Evolutionary conservation across 2,888 invertebrate genomes (phyloP).

Genomic region (Erebia aethiops): DNA sequence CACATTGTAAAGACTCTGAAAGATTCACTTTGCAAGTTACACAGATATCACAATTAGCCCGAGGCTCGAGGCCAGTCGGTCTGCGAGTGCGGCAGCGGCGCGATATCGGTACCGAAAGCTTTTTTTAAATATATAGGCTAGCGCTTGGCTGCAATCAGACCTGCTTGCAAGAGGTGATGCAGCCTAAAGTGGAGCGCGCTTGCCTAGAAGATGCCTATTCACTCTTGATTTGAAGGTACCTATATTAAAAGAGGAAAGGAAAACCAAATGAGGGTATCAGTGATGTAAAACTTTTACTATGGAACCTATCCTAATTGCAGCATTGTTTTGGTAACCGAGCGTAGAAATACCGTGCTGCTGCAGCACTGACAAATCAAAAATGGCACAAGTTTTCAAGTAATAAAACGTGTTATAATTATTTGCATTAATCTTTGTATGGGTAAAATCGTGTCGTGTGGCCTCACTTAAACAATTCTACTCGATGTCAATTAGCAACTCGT

Average conservation of each 20-base stretch:
- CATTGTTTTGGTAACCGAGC: neutral
- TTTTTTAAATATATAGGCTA: no score
- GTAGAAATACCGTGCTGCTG: neutral
- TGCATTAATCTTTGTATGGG: neutral
- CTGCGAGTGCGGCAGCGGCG: neutral
- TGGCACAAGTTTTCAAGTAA: neutral
- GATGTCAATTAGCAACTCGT: neutral
- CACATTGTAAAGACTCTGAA: constrained; percentile 74
- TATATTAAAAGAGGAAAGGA: no score
- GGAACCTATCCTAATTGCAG: neutral
- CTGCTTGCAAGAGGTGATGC: no score
- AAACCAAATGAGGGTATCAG: no score
- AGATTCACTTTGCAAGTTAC: constrained; percentile 61
- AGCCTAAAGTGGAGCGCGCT: no score
- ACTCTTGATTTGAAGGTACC: no score
- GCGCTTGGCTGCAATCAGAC: no score
- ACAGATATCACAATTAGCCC: constrained; percentile 71
- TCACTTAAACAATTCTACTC: no score
- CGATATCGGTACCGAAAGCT: neutral
- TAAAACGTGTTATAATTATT: neutral
- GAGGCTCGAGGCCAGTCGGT: neutral
- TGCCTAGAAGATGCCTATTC: no score
- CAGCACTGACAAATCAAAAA: neutral
- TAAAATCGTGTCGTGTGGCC: no score
- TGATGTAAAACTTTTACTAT: no score